Conservation (phyloP, 2,113 vertebrate species). For the Poeciliopsis retropinna region DNA sequence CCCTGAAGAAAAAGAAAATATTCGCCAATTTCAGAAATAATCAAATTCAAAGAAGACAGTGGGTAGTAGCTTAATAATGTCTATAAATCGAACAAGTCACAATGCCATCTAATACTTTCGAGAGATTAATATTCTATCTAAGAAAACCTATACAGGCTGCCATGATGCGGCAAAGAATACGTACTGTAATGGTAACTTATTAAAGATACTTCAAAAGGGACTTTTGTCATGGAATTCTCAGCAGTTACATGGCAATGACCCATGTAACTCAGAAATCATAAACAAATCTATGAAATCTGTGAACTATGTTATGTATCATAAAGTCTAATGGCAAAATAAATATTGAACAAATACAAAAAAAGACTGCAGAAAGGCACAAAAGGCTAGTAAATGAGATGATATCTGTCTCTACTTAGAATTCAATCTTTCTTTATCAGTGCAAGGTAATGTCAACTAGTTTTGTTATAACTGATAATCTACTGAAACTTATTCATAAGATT, state of each 20-base stretch:
- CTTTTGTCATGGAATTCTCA: not conserved
- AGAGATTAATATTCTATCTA: not conserved
- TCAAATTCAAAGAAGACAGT: constrained; percentile 2
- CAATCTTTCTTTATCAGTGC: too few relatives aligned
- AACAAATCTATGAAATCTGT: too few relatives aligned
- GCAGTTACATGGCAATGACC: not conserved
- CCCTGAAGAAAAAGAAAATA: constrained; percentile 38
- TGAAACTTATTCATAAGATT: too few relatives aligned
- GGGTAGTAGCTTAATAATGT: constrained; percentile 6
- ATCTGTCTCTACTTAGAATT: too few relatives aligned
- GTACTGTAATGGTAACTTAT: not conserved
- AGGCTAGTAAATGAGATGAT: too few relatives aligned
- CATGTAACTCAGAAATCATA: not conserved
- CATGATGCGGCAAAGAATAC: not conserved
- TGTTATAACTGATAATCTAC: too few relatives aligned
- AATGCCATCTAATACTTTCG: not conserved
- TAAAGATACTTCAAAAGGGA: not conserved
- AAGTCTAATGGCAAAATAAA: not conserved
- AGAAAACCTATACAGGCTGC: not conserved
- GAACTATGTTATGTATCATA: not conserved
- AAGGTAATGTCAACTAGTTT: too few relatives aligned
- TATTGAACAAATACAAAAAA: too few relatives aligned
- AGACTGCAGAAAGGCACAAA: too few relatives aligned
- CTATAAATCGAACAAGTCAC: not conserved
- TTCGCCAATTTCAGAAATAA: constrained; percentile 21